phyloP scores from a whole-genome alignment of 2,888 invertebrate genomes.

The Erebia palarica region DNA sequence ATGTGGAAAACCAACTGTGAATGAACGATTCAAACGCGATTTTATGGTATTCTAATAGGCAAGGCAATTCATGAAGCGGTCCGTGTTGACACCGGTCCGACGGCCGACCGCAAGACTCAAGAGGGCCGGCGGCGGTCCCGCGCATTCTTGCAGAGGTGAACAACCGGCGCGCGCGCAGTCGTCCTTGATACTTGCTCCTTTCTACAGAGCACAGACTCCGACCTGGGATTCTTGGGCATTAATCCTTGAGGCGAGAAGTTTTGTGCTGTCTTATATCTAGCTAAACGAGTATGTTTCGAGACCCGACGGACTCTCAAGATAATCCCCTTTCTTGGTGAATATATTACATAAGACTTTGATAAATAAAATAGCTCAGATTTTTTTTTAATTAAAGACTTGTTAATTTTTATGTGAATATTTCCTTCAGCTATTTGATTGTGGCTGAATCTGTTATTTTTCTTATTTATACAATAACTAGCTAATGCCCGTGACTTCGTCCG shows the following conservation, averaged over 20 bases:
- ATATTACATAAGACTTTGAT: no score
- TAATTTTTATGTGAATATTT: no score
- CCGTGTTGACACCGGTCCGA: conserved; percentile 52
- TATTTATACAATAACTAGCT: no score
- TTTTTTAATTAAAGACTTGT: no score
- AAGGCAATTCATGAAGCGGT: conserved; percentile 36
- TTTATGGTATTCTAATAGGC: conserved; percentile 33
- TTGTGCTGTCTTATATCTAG: neutral
- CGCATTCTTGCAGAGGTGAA: conserved; percentile 76
- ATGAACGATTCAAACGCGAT: conserved; percentile 26
- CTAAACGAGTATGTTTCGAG: neutral
- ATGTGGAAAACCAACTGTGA: conserved; percentile 8
- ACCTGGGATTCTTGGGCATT: conserved; percentile 28
- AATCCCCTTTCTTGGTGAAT: no score
- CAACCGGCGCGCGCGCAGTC: conserved; percentile 68
- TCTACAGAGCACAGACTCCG: conserved; percentile 57
- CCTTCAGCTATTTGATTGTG: no score
- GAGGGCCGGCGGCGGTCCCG: conserved; percentile 59
- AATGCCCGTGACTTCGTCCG: no score
- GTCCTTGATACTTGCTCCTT: conserved; percentile 77
- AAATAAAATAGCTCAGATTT: no score
- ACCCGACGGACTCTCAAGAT: neutral
- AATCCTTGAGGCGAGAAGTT: conserved; percentile 30
- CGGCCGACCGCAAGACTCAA: conserved; percentile 65
- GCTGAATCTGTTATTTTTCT: no score